Evolutionary conservation across 2,888 invertebrate genomes (phyloP), one percentile per base, ranked within the genome.

Genomic region (Athalia circularis): DNA sequence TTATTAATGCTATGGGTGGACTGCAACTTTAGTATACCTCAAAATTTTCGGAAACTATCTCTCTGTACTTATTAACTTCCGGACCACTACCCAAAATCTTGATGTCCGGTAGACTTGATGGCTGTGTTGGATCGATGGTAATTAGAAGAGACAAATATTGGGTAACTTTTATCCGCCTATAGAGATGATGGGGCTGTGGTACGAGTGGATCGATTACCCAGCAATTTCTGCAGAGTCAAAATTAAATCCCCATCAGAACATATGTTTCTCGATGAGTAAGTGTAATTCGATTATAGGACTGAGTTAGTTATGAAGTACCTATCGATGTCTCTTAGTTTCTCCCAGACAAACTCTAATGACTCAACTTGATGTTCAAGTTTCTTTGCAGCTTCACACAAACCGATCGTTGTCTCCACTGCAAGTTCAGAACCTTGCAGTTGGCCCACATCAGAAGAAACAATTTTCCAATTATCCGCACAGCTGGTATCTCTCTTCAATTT

Each of bases 171-270:
- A 90, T 85, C 80, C 88, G 82, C 70, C 90, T 82, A 77, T 89
- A 87, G 6, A 89, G 81, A 80, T 90, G 89, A 74, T 84, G 84
- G 7, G 88, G 87, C 78, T 87, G 88, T 70, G 90, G 88, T 68
- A 83, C 52, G 0, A 83, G 68, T 68, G 90, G 90, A 82, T 90
- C 90, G 15, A 87, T 80, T n/a, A 90, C 84, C 82, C 86, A 87
- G 62, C 89, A 90, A n/a, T 85, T 83, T 54, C 90, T 90, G 74
- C 62, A 83, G 78, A 13, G 13, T 61, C 8, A 29, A 43, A 70
- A 13, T 65, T 13, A 68, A 45, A 52, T 9, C 5, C 6, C 11
- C 13, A 15, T 57, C 5, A 5, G 6, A 72, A 59, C 15, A 45
- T 8, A 13, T 29, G 29, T 47, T 45, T 54, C 4, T 68, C 11